Conservation (phyloP, 2,888 invertebrate genomes). For the Leptopilina myrica region DNA sequence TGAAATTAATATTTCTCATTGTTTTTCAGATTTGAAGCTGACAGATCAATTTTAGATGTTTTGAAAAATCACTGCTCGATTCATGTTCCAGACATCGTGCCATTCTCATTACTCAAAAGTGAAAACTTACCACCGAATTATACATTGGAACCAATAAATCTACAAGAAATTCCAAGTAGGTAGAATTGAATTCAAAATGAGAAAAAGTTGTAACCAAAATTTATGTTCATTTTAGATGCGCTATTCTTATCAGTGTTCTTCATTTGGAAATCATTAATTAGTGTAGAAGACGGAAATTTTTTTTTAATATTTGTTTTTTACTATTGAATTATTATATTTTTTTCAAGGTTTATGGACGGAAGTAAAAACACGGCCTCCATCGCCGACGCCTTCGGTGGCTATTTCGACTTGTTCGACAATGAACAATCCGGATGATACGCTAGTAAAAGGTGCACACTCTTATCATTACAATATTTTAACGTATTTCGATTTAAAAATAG, state of each 20-base stretch:
- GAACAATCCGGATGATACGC: not conserved
- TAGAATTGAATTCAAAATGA: not conserved
- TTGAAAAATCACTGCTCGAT: conserved; percentile 77
- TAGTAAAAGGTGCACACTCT: not conserved
- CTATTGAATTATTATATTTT: not conserved
- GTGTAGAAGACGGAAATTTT: too few relatives aligned
- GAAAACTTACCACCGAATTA: conserved; percentile 74
- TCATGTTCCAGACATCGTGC: conserved; percentile 71
- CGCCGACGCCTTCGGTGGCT: conserved; percentile 3
- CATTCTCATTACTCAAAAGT: conserved; percentile 73
- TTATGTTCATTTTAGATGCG: too few relatives aligned
- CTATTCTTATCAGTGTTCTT: too few relatives aligned
- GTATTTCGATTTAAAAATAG: too few relatives aligned
- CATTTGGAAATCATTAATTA: too few relatives aligned
- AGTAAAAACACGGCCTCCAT: not conserved
- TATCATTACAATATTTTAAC: too few relatives aligned
- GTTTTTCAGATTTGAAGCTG: conserved; percentile 74
- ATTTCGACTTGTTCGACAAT: not conserved
- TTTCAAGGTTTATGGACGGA: conserved; percentile 7
- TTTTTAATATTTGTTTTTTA: too few relatives aligned
- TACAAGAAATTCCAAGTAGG: conserved; percentile 18
- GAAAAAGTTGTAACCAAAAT: not conserved
- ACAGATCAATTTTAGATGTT: conserved; percentile 74
- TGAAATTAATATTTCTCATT: not conserved
- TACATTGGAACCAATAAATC: conserved; percentile 74